A percentile compares a stretch with the other conserved stretches of the same genome.
Evolutionary conservation across 2,797 vertebrate genomes (phyloP).

Genomic region (Bradypodion ventrale): DNA sequence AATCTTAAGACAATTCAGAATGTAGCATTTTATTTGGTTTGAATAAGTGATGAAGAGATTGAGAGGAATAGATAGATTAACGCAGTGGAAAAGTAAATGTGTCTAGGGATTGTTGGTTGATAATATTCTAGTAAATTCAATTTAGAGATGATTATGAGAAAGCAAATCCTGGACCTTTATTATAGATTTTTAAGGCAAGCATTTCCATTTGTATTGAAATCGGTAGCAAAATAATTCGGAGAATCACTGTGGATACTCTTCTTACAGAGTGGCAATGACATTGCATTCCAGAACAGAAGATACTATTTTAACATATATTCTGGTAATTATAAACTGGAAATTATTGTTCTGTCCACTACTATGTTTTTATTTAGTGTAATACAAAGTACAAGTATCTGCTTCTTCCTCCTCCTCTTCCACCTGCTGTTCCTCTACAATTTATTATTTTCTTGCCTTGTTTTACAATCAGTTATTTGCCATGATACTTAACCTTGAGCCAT

Average conservation of each 20-base stretch:
- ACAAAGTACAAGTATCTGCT: constrained; percentile 60
- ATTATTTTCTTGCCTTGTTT: constrained; percentile 13
- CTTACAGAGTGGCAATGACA: constrained; percentile 66
- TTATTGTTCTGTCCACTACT: constrained; percentile 47
- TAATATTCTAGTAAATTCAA: constrained; percentile 50
- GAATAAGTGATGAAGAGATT: not conserved
- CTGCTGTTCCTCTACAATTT: not conserved
- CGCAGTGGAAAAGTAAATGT: not conserved
- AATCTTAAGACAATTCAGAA: not conserved
- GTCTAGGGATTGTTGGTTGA: constrained; percentile 56
- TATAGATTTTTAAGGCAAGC: constrained; percentile 66
- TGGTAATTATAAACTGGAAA: constrained; percentile 56
- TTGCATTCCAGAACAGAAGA: constrained; percentile 56
- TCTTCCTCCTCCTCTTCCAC: not conserved
- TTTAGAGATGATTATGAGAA: constrained; percentile 49
- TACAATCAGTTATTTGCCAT: constrained; percentile 27
- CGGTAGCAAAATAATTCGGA: constrained; percentile 62
- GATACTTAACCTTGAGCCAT: constrained; percentile 38
- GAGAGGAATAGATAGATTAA: not conserved
- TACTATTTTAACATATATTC: constrained; percentile 54
- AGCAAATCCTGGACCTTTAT: constrained; percentile 54
- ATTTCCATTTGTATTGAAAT: constrained; percentile 66
- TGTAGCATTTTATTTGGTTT: not conserved
- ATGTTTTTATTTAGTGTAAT: constrained; percentile 55
- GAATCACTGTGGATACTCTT: constrained; percentile 51